Evolutionary conservation across 2,888 invertebrate species (phyloP), one percentile per base, ranked within the genome.

Genomic region (Peribatodes rhomboidaria): DNA sequence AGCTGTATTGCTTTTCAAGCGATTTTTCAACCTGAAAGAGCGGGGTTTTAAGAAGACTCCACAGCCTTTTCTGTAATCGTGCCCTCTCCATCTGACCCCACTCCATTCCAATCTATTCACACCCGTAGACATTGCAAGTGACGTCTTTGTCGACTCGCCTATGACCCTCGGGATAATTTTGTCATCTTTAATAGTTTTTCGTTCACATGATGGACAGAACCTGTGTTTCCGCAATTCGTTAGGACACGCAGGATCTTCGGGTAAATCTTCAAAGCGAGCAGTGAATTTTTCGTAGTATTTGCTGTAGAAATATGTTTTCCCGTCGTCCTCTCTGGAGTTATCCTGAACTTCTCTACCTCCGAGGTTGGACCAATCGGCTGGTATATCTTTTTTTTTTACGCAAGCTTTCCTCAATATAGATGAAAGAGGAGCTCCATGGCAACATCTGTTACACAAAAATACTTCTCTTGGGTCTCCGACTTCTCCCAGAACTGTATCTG

Each of bases 401-500:
- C 71, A 76, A 41, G 93, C 93, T 79, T 89, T 89, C 65, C 92
- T 82, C 54, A 93, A 76, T 70, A 94, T 88, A 1, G 93, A 91
- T 14, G 93, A 92, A 1, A 94, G 76, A 1, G 93, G 92, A 14
- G 91, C 93, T 22, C 95, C 94, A 78, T 97, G 96, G 67, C 96
- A 96, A 85, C 97, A 98, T 65, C 96, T 94, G 74, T 97, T 96
- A 0, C 95, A 94, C 54, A 96, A 81, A 86, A 97, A 97, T 33
- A 98, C 86, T 89, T 97, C 97, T 67, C 95, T 89, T 0, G 96
- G 95, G 83, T 97, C 96, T 9, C 96, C 94, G 0, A 96, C 96
- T 88, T 97, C 97, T 0, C 97, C 97, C 11, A 98, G 89, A 65
- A 97, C 95, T 0, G 97, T 97, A 73, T 97, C 96, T 20, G 93